Percentiles rank a stretch among this genome's conserved stretches.
Evolutionary conservation across 2,888 invertebrate genomes (phyloP).

Genomic region (Synanthedon myopaeformis): DNA sequence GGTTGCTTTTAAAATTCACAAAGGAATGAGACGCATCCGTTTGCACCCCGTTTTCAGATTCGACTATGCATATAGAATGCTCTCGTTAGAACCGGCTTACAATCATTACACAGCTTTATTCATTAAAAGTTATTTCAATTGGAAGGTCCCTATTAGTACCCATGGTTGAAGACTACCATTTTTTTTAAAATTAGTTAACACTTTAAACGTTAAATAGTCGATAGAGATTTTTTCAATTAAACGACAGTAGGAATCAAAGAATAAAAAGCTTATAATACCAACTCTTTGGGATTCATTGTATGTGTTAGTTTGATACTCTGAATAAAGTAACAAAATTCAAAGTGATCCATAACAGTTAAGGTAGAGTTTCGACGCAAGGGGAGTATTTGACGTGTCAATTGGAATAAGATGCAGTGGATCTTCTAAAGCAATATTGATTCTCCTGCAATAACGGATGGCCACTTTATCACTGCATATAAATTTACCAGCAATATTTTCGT

Average conservation of each 20-base stretch:
- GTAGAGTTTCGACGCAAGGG: not conserved
- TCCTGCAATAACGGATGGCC: not conserved
- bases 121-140: not conserved
- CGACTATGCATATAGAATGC: slow-evolving; percentile 32
- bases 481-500: no score
- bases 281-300: not conserved
- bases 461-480: not conserved
- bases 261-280: not conserved
- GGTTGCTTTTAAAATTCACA: slow-evolving; percentile 12
- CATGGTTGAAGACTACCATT: no score
- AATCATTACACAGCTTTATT: slow-evolving; percentile 5
- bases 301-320: not conserved
- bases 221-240: no score
- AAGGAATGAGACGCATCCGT: slow-evolving; percentile 9
- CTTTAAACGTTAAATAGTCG: no score
- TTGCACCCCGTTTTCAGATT: slow-evolving; percentile 29
- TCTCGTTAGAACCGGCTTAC: slow-evolving; percentile 19
- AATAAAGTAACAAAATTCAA: not conserved
- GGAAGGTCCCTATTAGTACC: not conserved
- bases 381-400: not conserved
- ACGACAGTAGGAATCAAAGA: no score
- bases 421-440: not conserved
- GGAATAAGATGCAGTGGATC: not conserved
- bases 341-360: not conserved
- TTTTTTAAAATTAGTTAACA: no score